These are phyloP conservation scores for Euplagia quadripunctaria DNA, from an alignment of 2,888 invertebrate species.

Conservation along the genomic window DNA sequence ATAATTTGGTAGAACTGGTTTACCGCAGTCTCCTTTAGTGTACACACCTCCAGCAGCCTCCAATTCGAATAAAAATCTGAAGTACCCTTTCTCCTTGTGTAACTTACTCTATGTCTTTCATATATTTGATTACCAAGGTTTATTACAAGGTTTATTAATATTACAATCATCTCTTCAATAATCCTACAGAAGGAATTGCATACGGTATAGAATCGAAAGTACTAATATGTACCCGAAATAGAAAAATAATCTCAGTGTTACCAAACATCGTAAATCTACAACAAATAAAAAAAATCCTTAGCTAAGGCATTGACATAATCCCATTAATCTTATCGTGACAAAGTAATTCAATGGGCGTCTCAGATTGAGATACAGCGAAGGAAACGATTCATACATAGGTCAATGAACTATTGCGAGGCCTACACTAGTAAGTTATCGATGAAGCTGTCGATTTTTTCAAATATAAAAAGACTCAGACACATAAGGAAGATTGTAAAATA, in stretches of 20 bases:
- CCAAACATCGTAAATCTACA: conserved; percentile 26
- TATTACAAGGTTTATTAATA: no score
- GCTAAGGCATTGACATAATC: conserved; percentile 61
- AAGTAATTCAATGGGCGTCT: conserved; percentile 69
- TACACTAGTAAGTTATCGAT: conserved; percentile 24
- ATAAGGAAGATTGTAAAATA: not conserved
- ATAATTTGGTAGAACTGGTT: no score
- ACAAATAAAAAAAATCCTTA: conserved; percentile 45
- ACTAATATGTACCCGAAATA: not conserved
- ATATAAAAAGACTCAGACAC: not conserved
- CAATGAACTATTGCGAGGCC: conserved; percentile 51
- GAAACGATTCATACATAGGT: conserved; percentile 46
- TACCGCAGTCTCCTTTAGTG: no score
- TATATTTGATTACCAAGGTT: no score
- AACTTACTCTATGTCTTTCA: no score
- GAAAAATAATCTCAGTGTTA: conserved; percentile 5
- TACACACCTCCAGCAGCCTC: no score
- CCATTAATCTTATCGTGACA: conserved; percentile 73
- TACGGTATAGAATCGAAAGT: not conserved
- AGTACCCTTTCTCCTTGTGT: no score
- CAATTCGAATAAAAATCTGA: no score
- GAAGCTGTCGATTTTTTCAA: conserved; percentile 2
- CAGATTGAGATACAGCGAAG: conserved; percentile 48
- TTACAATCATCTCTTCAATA: no score
- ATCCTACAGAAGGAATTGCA: no score